Evolutionary conservation across 2,113 vertebrate species (phyloP), one percentile per base, ranked within the genome.

Genomic region (Actenoides hombroni): DNA sequence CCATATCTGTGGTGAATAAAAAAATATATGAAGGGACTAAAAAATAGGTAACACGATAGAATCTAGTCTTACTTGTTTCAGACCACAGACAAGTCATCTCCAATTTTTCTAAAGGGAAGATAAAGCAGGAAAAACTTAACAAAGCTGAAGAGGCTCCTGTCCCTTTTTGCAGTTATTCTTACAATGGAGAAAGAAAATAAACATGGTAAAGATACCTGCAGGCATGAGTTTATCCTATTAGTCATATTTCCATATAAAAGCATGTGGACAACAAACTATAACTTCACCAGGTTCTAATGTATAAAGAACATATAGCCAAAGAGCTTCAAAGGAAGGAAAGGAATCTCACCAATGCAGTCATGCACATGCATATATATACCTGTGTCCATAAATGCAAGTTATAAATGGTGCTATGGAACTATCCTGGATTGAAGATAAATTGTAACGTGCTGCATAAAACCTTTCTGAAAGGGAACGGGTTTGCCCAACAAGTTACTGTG

Each of bases 31-130:
- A 81, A 57, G 19, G 51, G 11, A 9, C 3, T 90, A 68, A 73
- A 83, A 59, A 29, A 42, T 33, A 16, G 16, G 37, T 68, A 59
- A 14, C 10, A 75, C 15, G 59, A 48, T 6, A n/a, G 11, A 48
- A 65, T 57, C 3, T 42, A 40, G 31, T 63, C 6, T 9, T 71
- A 35, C 29, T 79, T 0, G 3, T 64, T 93, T 92, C 57, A 76
- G 20, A 80, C 2, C 7, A 17, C 13, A 70, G 23, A 42, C 7
- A 35, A 1, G 2, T 13, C 0, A 3, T 48, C 65, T 61, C 21
- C 3, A 51, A 21, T 51, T 83, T 90, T 83, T 56, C 25, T 35
- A 48, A 51, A 37, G 21, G 23, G 11, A 25, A 16, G 24, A 17
- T 53, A 53, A 18, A 4, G 5, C 13, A 44, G 12, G 10, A 70